Percentiles rank a stretch among this genome's conserved stretches.
Conservation (phyloP, 2,888 invertebrate genomes). For the Limnephilus marmoratus region DNA sequence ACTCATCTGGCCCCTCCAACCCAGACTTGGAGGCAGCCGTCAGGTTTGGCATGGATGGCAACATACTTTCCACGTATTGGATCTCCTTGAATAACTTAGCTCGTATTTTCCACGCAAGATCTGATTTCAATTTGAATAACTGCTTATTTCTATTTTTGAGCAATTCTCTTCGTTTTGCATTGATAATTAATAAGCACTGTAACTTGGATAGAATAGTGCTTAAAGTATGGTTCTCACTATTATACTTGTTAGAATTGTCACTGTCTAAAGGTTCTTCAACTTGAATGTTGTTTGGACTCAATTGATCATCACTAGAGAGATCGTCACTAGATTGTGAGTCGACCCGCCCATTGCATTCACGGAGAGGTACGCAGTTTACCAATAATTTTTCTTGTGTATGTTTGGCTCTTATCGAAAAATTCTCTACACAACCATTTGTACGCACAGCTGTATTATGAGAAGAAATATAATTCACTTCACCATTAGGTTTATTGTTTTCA, state of each 20-base stretch:
- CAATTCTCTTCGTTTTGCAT: slow-evolving; percentile 8
- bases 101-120: slow-evolving; percentile 14
- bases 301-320: background rate
- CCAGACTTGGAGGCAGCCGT: slow-evolving; percentile 72
- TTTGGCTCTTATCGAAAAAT: background rate
- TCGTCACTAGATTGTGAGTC: background rate
- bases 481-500: background rate
- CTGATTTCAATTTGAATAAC: slow-evolving; percentile 49
- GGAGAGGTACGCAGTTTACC: background rate
- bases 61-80: slow-evolving; percentile 69
- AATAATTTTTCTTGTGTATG: slow-evolving; percentile 7
- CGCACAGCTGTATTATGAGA: background rate
- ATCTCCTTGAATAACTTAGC: slow-evolving; percentile 45
- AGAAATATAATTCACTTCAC: background rate
- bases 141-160: background rate
- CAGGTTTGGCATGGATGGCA: slow-evolving; percentile 77
- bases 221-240: slow-evolving; percentile 15
- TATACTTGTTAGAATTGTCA: background rate
- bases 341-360: background rate
- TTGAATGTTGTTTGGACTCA: background rate
- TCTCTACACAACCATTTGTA: background rate
- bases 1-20: slow-evolving; percentile 52
- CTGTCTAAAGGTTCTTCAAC: background rate
- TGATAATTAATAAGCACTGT: slow-evolving; percentile 36
- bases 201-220: slow-evolving; percentile 47